Percentiles rank a stretch among this genome's conserved stretches.
Conservation (phyloP, 53 echinoderm and acorn worm species). For the Temnopleurus reevesii region DNA sequence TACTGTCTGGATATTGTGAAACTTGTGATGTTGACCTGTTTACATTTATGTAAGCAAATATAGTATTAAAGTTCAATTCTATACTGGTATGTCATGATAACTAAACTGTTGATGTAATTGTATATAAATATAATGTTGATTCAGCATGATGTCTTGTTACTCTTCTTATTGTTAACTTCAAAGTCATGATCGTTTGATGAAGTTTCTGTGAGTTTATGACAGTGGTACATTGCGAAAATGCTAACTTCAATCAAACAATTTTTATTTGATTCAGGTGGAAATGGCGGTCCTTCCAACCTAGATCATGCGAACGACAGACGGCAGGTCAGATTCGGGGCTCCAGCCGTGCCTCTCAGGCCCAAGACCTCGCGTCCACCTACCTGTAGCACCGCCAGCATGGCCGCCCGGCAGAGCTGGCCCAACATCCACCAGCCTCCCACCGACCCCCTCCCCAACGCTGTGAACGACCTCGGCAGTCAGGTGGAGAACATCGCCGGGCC, state of each 20-base stretch:
- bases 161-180: not conserved
- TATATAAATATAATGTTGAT: too few species aligned
- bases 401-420: conserved; percentile 68
- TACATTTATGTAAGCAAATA: too few species aligned
- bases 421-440: conserved; percentile 47
- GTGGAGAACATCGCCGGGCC: conserved; percentile 20
- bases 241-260: not conserved
- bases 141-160: too few species aligned
- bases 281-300: conserved; percentile 12
- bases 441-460: not conserved
- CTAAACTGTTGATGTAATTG: too few species aligned
- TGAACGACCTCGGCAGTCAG: not conserved
- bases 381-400: conserved; percentile 2
- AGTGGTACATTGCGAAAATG: not conserved
- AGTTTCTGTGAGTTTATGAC: not conserved
- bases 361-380: conserved; percentile 32
- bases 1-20: too few species aligned
- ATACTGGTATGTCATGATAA: too few species aligned
- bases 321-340: conserved; percentile 45
- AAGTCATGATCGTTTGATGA: not conserved
- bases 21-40: too few species aligned
- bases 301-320: conserved; percentile 47
- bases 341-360: conserved; percentile 2
- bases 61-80: too few species aligned
- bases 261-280: conserved; percentile 20